phyloP scores from a whole-genome alignment of 1,140 invertebrate species.

The Subanguina moxae region DNA sequence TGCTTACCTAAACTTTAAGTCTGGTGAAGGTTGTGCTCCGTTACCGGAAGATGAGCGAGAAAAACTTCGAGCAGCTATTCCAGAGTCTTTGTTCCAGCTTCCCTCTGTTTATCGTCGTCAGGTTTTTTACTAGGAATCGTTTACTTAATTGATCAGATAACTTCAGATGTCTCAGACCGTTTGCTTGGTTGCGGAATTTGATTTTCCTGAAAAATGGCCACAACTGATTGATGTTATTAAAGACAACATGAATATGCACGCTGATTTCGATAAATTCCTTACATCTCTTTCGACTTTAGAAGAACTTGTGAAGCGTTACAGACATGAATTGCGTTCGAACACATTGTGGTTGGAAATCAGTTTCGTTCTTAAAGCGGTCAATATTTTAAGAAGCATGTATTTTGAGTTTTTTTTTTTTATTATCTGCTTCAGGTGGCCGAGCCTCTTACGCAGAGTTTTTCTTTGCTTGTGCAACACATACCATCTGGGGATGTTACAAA shows the following conservation, averaged over 20 bases:
- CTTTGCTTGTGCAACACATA: slow-evolving; percentile 22
- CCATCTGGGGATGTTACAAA: slow-evolving; percentile 6
- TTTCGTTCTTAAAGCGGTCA: slow-evolving; percentile 33
- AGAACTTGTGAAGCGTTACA: slow-evolving; percentile 37
- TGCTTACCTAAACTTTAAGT: neutral
- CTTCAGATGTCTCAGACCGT: slow-evolving; percentile 30
- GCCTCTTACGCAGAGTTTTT: slow-evolving; percentile 34
- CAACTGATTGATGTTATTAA: slow-evolving; percentile 27
- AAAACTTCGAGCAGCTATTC: slow-evolving; percentile 21
- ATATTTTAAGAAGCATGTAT: too few species aligned
- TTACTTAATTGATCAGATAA: too few species aligned
- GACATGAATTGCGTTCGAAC: slow-evolving; percentile 27
- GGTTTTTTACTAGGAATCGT: too few species aligned
- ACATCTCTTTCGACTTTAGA: slow-evolving; percentile 33
- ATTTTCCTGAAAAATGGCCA: slow-evolving; percentile 38
- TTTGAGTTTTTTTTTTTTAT: slow-evolving; percentile 3
- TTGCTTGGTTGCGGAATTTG: slow-evolving; percentile 36
- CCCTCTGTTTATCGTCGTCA: slow-evolving; percentile 12
- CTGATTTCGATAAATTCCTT: slow-evolving; percentile 35
- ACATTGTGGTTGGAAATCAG: slow-evolving; percentile 32
- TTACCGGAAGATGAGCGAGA: slow-evolving; percentile 30
- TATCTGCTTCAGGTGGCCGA: slow-evolving; percentile 13
- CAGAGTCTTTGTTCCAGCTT: slow-evolving; percentile 30
- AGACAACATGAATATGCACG: slow-evolving; percentile 13
- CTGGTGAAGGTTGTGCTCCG: slow-evolving; percentile 23